phyloP scores from a whole-genome alignment of 1,140 invertebrate species.

The Hesperophylax magnus region DNA sequence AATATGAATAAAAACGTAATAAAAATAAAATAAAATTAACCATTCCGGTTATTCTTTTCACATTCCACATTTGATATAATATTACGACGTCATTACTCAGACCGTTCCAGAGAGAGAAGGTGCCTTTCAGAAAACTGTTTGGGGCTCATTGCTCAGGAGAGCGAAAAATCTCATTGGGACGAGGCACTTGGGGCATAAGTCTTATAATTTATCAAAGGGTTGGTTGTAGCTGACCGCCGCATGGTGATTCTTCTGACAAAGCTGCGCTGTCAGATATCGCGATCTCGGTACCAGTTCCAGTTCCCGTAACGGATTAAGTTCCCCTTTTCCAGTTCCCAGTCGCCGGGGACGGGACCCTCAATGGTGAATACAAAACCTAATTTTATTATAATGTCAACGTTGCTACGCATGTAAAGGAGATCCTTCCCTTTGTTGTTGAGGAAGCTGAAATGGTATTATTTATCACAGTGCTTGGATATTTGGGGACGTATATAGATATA shows the following conservation, averaged over 20 bases:
- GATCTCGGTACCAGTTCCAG: not conserved
- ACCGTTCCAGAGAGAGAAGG: not conserved
- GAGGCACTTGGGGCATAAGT: slow-evolving; percentile 10
- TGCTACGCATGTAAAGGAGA: slow-evolving; percentile 8
- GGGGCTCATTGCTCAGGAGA: slow-evolving; percentile 18
- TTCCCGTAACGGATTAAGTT: too few species aligned
- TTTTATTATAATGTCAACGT: slow-evolving; percentile 20
- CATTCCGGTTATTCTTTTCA: not conserved
- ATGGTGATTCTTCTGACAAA: slow-evolving; percentile 20
- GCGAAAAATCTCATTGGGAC: slow-evolving; percentile 19
- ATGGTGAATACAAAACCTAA: not conserved
- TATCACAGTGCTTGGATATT: too few species aligned
- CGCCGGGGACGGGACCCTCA: slow-evolving; percentile 1
- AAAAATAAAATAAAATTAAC: not conserved
- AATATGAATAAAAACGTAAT: too few species aligned
- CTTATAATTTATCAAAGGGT: slow-evolving; percentile 33
- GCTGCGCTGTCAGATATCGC: not conserved
- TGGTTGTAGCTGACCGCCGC: not conserved
- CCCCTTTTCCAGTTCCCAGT: not conserved
- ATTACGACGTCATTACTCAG: not conserved
- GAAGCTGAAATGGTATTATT: too few species aligned
- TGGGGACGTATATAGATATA: too few species aligned
- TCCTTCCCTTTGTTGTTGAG: too few species aligned
- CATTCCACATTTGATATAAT: not conserved
- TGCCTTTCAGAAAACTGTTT: not conserved